These are phyloP conservation scores for Macrotus californicus DNA, from an alignment of 2,113 vertebrate genomes.

Conservation along the genomic window DNA sequence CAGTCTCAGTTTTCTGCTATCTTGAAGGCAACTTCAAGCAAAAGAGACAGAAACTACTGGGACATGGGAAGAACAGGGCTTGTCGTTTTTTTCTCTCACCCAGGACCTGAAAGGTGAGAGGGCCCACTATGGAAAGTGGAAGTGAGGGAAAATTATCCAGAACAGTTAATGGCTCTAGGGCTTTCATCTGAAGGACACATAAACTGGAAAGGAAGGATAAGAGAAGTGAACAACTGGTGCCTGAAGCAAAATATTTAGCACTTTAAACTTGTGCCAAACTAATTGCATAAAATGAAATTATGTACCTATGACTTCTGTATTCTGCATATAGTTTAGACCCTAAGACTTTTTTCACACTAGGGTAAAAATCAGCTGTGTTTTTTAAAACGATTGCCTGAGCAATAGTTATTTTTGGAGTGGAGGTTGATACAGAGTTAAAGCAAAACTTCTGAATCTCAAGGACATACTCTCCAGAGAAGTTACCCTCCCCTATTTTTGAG, in stretches of 20 bases:
- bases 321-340: not conserved
- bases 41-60: not conserved
- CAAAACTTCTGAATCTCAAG: conserved; percentile 20
- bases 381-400: not conserved
- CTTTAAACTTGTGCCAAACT: not conserved
- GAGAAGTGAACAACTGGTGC: not conserved
- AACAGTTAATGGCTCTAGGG: not conserved
- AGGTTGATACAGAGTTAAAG: not conserved
- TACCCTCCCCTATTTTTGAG: not conserved
- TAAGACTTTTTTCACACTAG: not conserved
- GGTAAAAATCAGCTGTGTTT: not conserved
- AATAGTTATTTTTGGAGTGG: not conserved
- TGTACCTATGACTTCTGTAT: not conserved
- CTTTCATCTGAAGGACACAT: not conserved
- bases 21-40: not conserved
- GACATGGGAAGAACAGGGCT: not conserved
- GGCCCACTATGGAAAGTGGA: not conserved
- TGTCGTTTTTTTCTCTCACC: not conserved
- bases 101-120: not conserved
- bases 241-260: not conserved
- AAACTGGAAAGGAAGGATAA: not conserved
- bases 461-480: not conserved
- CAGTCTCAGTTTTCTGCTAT: not conserved
- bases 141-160: not conserved
- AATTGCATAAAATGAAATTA: not conserved